Evolutionary conservation across 1,140 invertebrate species (phyloP).

Genomic region (Rhopalosiphum maidis): DNA sequence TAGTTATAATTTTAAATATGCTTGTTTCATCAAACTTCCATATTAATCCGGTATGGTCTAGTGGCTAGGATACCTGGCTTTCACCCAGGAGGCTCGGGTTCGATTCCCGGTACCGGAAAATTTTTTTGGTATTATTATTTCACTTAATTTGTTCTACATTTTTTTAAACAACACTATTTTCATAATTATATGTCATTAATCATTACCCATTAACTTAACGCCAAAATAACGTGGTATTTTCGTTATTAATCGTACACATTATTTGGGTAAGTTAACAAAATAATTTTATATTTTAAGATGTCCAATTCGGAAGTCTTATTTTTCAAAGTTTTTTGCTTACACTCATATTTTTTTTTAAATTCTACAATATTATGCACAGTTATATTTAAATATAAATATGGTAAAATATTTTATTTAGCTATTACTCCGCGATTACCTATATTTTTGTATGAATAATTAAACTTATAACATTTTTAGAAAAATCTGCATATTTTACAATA

Average conservation of each 20-base stretch:
- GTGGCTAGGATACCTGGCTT: conserved; percentile 62
- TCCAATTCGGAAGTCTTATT: background rate
- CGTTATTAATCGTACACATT: background rate
- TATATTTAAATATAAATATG: background rate
- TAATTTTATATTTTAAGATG: background rate
- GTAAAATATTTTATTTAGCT: too few relatives aligned
- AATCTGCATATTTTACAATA: background rate
- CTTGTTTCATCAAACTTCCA: rapidly evolving
- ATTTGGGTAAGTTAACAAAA: too few relatives aligned
- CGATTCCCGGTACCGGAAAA: conserved; percentile 61
- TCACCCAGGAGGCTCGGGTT: conserved; percentile 62
- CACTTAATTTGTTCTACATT: background rate
- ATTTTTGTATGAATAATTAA: too few relatives aligned
- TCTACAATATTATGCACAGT: background rate
- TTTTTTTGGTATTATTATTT: conserved; percentile 58
- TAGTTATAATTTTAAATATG: background rate
- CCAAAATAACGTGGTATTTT: background rate
- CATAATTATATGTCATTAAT: background rate
- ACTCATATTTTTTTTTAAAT: background rate
- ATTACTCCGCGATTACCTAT: too few relatives aligned
- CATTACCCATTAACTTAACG: too few relatives aligned
- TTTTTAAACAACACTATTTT: background rate
- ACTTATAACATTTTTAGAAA: background rate
- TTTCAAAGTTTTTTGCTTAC: background rate
- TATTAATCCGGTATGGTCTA: conserved; percentile 61